These are phyloP conservation scores for Caenorhabditis imperialis DNA, from an alignment of 2,888 invertebrate species.

Conservation along the genomic window DNA sequence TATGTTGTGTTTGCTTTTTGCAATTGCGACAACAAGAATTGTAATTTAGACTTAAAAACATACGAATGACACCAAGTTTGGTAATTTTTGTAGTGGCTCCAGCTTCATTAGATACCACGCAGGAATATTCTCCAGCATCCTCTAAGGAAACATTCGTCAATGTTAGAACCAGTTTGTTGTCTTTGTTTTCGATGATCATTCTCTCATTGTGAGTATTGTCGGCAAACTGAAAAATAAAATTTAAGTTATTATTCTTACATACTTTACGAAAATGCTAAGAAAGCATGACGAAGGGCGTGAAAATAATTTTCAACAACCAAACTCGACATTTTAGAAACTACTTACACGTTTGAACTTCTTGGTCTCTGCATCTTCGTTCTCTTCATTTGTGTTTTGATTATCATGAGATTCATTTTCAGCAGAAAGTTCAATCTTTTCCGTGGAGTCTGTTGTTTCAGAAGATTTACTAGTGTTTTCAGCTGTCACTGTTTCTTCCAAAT, in stretches of 20 bases:
- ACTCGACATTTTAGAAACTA: background rate
- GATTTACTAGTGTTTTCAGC: background rate
- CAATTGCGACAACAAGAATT: background rate
- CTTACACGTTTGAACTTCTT: slow-evolving; percentile 60
- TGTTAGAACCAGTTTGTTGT: slow-evolving; percentile 59
- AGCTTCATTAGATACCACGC: slow-evolving; percentile 68
- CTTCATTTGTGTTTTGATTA: slow-evolving; percentile 26
- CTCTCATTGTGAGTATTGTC: slow-evolving; percentile 42
- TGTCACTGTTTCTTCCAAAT: background rate
- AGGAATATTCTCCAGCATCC: slow-evolving; percentile 69
- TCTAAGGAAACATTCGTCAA: slow-evolving; percentile 60
- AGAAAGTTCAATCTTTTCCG: slow-evolving; percentile 30
- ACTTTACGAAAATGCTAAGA: too few species aligned
- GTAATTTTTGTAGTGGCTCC: slow-evolving; percentile 59
- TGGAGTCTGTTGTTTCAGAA: too few species aligned
- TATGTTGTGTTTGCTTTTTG: background rate
- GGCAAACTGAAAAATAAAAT: slow-evolving; percentile 47
- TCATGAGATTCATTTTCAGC: slow-evolving; percentile 37
- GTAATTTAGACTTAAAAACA: background rate
- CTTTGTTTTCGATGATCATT: slow-evolving; percentile 51
- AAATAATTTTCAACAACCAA: too few species aligned
- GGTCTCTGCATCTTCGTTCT: slow-evolving; percentile 49
- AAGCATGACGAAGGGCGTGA: too few species aligned
- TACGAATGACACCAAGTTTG: slow-evolving; percentile 65
- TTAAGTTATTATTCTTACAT: too few species aligned